Evolutionary conservation across 2,113 vertebrate species (phyloP), one percentile per base, ranked within the genome.

Genomic region (Colistium nudipinnis): DNA sequence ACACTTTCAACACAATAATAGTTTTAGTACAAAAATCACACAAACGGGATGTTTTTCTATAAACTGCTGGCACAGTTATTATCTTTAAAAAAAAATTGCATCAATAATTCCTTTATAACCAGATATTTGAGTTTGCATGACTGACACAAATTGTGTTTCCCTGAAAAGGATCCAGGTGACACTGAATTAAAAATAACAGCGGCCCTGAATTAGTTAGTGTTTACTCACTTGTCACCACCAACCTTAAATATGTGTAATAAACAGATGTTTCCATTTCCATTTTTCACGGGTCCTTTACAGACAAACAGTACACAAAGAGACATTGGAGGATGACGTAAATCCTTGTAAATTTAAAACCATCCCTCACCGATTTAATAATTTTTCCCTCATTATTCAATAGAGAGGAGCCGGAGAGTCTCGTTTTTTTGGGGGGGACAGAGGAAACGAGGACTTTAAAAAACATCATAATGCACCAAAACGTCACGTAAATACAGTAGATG

Each of bases 11-110:
- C 65, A 22, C 55, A 31, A 31, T 5, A 84, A 51, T 11, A 57
- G 19, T 41, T 39, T 41, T 17, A 62, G 10, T 52, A 69, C n/a
- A 82, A 70, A 70, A 66, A 16, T n/a, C n/a, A n/a, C n/a, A n/a
- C n/a, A n/a, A n/a, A n/a, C n/a, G n/a, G n/a, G n/a, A 53, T 38
- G 62, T 53, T 28, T 45, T 63, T 43, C 48, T 22, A 24, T 17
- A 53, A n/a, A 41, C 63, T 59, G 38, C 49, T 74, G 64, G 77
- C 63, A 83, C 53, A 56, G 16, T 19, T 20, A 3, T 20, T 49
- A 35, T 56, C n/a, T n/a, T n/a, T n/a, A n/a, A 17, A 17, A 52
- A 56, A 35, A 25, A 20, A 52, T n/a, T 49, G 14, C 20, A 13
- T 36, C 3, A 41, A 14, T 27, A 9, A 31, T 53, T 72, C 33